Evolutionary conservation across 2,113 vertebrate genomes (phyloP).

Genomic region (Turdus rufiventris): DNA sequence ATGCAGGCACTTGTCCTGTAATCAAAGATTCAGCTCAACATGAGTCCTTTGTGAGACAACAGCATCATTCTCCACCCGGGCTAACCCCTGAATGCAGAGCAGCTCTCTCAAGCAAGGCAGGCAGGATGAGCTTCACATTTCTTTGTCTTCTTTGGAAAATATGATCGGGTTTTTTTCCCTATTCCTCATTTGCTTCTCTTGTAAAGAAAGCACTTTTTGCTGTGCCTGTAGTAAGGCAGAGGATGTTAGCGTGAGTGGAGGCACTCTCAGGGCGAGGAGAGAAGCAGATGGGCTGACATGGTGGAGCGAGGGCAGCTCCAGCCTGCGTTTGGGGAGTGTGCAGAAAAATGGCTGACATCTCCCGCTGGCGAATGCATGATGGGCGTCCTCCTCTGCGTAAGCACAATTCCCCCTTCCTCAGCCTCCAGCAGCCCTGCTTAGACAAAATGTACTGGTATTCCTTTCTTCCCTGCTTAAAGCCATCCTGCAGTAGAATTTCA

Average conservation of each 20-base stretch:
- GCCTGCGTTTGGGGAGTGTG: not conserved
- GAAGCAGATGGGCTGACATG: conserved; percentile 39
- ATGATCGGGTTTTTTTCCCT: not conserved
- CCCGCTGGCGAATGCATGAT: not conserved
- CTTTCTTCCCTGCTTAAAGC: not conserved
- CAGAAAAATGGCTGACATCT: conserved; percentile 58
- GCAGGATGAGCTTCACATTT: not conserved
- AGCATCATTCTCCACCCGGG: conserved; percentile 24
- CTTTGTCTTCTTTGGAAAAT: conserved; percentile 52
- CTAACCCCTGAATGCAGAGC: conserved; percentile 46
- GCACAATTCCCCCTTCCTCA: conserved; percentile 13
- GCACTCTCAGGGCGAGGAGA: not conserved
- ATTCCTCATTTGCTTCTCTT: not conserved
- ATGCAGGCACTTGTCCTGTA: conserved; percentile 59
- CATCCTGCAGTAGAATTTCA: not conserved
- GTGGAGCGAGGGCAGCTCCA: conserved; percentile 41
- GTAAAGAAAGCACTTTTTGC: not conserved
- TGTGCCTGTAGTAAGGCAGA: not conserved
- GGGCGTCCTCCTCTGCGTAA: conserved; percentile 39
- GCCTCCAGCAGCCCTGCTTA: not conserved
- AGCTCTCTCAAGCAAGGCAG: conserved; percentile 32
- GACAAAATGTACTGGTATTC: not conserved
- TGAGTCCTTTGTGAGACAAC: conserved; percentile 65
- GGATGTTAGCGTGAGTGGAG: not conserved
- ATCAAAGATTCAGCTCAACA: conserved; percentile 65